phyloP scores from a whole-genome alignment of 2,888 invertebrate genomes.

The Drosophila nr. perissopoda region DNA sequence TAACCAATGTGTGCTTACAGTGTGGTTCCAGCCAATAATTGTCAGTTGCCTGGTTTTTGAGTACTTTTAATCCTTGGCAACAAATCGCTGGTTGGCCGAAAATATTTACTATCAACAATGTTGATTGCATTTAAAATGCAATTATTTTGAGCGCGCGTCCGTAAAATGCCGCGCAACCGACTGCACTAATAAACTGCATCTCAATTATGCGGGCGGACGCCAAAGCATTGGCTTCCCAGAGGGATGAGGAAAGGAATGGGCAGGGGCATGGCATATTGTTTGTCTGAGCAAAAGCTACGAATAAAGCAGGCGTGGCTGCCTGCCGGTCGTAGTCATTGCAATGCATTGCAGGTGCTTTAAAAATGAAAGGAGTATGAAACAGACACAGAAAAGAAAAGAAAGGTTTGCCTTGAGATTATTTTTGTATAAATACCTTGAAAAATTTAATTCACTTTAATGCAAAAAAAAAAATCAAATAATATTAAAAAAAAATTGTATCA shows the following conservation, averaged over 20 bases:
- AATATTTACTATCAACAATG: slow-evolving; percentile 44
- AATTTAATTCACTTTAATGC: neutral
- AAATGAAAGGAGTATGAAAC: slow-evolving; percentile 14
- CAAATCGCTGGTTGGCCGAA: slow-evolving; percentile 34
- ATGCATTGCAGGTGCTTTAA: slow-evolving; percentile 51
- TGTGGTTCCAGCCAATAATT: slow-evolving; percentile 43
- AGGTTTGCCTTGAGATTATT: neutral
- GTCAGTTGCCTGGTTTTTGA: slow-evolving; percentile 13
- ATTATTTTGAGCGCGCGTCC: slow-evolving; percentile 78
- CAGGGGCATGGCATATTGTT: neutral
- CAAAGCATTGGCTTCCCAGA: neutral
- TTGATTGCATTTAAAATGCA: slow-evolving; percentile 80
- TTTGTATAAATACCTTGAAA: neutral
- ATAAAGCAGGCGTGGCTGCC: slow-evolving; percentile 2
- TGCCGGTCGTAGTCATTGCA: slow-evolving; percentile 40
- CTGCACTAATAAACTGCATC: slow-evolving; percentile 77
- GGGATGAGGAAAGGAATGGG: neutral
- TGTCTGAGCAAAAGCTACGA: slow-evolving; percentile 26
- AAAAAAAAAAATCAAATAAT: neutral
- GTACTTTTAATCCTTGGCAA: slow-evolving; percentile 49
- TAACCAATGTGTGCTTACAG: slow-evolving; percentile 32
- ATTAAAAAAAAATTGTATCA: neutral
- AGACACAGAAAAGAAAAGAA: slow-evolving; percentile 25
- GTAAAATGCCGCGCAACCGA: slow-evolving; percentile 76
- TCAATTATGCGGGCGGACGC: slow-evolving; percentile 18